These are phyloP conservation scores for Clavelina lepadiformis DNA, from an alignment of 23 tunicate genomes.

Conservation along the genomic window DNA sequence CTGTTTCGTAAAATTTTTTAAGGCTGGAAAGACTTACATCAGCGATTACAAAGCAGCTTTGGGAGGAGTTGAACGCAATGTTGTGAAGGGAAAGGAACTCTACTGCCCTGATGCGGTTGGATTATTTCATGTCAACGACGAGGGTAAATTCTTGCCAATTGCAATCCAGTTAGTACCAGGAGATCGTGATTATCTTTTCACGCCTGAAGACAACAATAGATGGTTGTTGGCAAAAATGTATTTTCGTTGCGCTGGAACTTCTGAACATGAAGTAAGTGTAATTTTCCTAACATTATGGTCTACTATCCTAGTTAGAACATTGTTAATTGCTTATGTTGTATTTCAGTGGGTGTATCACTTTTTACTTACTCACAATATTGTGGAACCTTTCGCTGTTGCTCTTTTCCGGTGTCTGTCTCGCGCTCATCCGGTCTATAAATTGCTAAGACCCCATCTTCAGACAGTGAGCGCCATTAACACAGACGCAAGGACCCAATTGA, in stretches of 20 bases:
- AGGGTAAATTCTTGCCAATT: conserved; percentile 34
- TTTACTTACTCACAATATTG: conserved; percentile 48
- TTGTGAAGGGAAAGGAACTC: not conserved
- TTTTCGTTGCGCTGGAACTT: conserved; percentile 4
- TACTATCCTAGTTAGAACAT: not conserved
- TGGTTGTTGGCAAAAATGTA: conserved; percentile 74
- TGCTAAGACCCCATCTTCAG: conserved; percentile 67
- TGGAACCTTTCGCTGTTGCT: conserved; percentile 74
- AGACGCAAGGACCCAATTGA: conserved; percentile 30
- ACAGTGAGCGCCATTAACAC: conserved; percentile 67
- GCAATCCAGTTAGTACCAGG: conserved; percentile 38
- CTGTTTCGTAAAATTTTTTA: too few relatives aligned
- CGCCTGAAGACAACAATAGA: conserved; percentile 30
- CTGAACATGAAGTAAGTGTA: conserved; percentile 37
- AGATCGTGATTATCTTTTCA: conserved; percentile 30
- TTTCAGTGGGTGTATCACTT: conserved; percentile 79
- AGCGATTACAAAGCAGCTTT: conserved; percentile 26
- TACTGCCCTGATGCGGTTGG: conserved; percentile 18
- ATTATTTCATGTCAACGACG: conserved; percentile 22
- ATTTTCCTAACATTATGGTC: too few relatives aligned
- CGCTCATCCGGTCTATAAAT: conserved; percentile 69
- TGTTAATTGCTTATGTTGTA: not conserved
- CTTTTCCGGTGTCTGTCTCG: conserved; percentile 58
- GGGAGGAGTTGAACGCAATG: conserved; percentile 14
- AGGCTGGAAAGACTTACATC: conserved; percentile 61